Evolutionary conservation across 2,113 vertebrate genomes (phyloP), one percentile per base, ranked within the genome.

Genomic region (Madoqua kirkii): DNA sequence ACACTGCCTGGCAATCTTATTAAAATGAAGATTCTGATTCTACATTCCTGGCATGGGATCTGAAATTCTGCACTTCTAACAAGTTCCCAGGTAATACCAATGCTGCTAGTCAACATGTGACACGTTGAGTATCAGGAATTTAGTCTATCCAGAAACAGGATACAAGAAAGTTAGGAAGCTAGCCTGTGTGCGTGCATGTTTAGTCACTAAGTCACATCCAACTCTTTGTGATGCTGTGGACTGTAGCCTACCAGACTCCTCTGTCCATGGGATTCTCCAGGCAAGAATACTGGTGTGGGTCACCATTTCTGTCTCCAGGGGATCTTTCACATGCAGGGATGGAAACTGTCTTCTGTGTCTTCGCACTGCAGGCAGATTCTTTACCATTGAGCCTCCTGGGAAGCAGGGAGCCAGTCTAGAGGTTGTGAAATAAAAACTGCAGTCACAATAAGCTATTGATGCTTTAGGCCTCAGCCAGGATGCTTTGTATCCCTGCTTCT

Each of bases 31-130:
- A 11, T 62, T 64, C 43, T 40, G 43, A 55, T 76, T 95, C 21
- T 40, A 9, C 23, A 54, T n/a, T n/a, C 19, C 52, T 29, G 14
- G 4, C 0, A 1, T 36, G 12, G 10, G 8, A 84, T 59, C 82
- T 85, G 64, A 93, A 85, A 85, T 57, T 89, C 6, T 85, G 33
- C 21, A 57, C 40, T 87, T 93, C 17, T 85, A 59, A 57, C 17
- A 55, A 88, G 36, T 60, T 76, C 40, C 17, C 67, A 79, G 54
- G 13, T 33, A 67, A 50, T 43, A 12, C 78, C 50, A 23, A 8
- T 2, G 10, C 5, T 64, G 6, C 7, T 3, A 52, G 54, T 84
- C 43, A 2, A 13, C 64, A 64, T 6, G 19, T 14, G 9, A 84
- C 4, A 23, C 3, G 6, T 91, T 55, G 25, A 60, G 11, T 79